Evolutionary conservation across 2,113 vertebrate species (phyloP), one percentile per base, ranked within the genome.

Genomic region (Acrocephalus kingi): DNA sequence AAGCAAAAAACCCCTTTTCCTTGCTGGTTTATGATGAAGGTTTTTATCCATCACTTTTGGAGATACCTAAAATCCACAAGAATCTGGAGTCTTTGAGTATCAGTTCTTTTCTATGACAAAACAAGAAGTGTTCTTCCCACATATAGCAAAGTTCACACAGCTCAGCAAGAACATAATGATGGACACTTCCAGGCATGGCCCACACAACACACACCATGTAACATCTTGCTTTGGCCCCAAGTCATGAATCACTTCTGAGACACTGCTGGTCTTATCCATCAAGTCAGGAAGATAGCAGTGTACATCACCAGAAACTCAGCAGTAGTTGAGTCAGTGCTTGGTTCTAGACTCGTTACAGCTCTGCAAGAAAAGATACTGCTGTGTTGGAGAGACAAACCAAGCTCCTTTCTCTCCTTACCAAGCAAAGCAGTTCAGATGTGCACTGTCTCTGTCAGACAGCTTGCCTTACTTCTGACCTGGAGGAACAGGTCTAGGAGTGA

Each of bases 381-480:
- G 33, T 55, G 13, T 5, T 66, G 54, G 21, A 35, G 27, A 79
- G 41, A 71, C 31, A 78, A 88, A 91, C 17, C 35, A 83, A 88
- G 37, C 22, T 72, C 45, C 56, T 61, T 75, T 48, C 63, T 55
- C 71, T 83, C 51, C 39, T 28, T 54, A 76, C 23, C 45, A 90
- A 64, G 37, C 49, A 90, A 59, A 84, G 61, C 35, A 58, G 79
- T 59, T 90, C 63, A 89, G 49, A 68, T 56, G 69, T 87, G 52
- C 28, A 19, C 48, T 59, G 78, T 55, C 49, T 86, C 68, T 83
- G 45, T 8, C 0, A 1, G 62, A n/a, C 52, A 56, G 66, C 66
- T 56, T 78, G n/a, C 41, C 73, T 90, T 51, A 45, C 66, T 69
- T 86, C 73, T 91, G 67, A 90, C 71, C 64, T 64, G 88, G 76